A percentile compares a stretch with the other conserved stretches of the same genome.
These are phyloP conservation scores for Blastomussa wellsi DNA, from an alignment of 92 coral and sea anemone species.

Conservation along the genomic window DNA sequence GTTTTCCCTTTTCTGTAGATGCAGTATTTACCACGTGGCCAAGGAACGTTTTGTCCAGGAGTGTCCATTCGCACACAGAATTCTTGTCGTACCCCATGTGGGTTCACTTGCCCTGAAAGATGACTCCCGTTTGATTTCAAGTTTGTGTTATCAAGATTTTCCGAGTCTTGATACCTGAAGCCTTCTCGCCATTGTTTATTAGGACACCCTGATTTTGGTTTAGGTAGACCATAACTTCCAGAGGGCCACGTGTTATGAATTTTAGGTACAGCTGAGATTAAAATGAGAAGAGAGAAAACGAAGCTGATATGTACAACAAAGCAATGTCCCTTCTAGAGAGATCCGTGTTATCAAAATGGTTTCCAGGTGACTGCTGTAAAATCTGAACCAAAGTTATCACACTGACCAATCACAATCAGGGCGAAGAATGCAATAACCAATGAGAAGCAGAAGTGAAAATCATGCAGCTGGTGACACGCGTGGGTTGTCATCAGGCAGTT, in stretches of 20 bases:
- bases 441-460: too few species aligned
- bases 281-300: not conserved
- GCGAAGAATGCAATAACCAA: too few species aligned
- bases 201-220: conserved; percentile 77
- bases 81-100: conserved; percentile 80
- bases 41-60: conserved; percentile 29
- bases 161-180: conserved; percentile 86
- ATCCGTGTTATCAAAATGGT: not conserved
- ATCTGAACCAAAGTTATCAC: not conserved
- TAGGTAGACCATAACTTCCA: conserved; percentile 82
- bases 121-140: conserved; percentile 64
- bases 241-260: conserved; percentile 70
- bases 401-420: not conserved
- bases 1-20: conserved; percentile 66
- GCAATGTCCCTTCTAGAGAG: not conserved
- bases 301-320: not conserved
- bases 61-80: conserved; percentile 66
- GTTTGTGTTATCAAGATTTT: conserved; percentile 69
- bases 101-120: conserved; percentile 67
- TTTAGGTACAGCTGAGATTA: conserved; percentile 20
- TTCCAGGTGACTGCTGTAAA: not conserved
- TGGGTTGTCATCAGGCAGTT: too few species aligned
- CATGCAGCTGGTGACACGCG: too few species aligned
- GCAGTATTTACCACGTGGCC: conserved; percentile 87
- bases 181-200: conserved; percentile 78